Evolutionary conservation across 2,888 invertebrate species (phyloP), one percentile per base, ranked within the genome.

Genomic region (Salpingus planirostris): DNA sequence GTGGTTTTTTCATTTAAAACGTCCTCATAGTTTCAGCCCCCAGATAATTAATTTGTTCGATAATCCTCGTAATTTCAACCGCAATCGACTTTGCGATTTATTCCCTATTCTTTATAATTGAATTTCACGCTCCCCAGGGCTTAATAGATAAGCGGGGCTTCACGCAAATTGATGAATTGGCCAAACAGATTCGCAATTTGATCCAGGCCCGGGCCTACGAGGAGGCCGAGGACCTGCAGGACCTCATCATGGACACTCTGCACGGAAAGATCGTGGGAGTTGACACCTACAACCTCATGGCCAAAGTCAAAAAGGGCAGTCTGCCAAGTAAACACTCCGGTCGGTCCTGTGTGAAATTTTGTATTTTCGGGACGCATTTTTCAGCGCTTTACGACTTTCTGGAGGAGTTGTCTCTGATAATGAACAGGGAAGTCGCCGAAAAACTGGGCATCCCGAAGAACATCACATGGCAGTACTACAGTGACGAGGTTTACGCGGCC

Each of bases 371-470:
- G n/a, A n/a, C n/a, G n/a, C n/a, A n/a, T n/a, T n/a, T n/a, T n/a
- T n/a, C n/a, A 22, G 22, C 15, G 26, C 21, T 27, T 33, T 13
- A 23, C 27, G 33, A 29, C 21, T 7, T 33, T 11, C 21, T 15
- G 30, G 27, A 31, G 11, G 13, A 24, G 24, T 26, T 11, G 29
- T 12, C 11, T 4, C 14, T 21, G 13, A 57, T 89, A 25, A 90
- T 91, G 90, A 81, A 81, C 48, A 75, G 73, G 0, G 59, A 65
- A 22, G 85, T 90, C 1, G 77, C 73, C 43, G 44, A 70, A 37
- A 78, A 78, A 26, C 67, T 90, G 1, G 62, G 66, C 1, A 76
- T 89, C 13, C 76, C 81, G 0, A 74, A 80, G 2, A 62, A 55
- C 1, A 73, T 80, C 3, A 61, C 55, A 8, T 90, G 87, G 80